Evolutionary conservation across 1,140 invertebrate species (phyloP).

Genomic region (Pygmarrhopalites habei): DNA sequence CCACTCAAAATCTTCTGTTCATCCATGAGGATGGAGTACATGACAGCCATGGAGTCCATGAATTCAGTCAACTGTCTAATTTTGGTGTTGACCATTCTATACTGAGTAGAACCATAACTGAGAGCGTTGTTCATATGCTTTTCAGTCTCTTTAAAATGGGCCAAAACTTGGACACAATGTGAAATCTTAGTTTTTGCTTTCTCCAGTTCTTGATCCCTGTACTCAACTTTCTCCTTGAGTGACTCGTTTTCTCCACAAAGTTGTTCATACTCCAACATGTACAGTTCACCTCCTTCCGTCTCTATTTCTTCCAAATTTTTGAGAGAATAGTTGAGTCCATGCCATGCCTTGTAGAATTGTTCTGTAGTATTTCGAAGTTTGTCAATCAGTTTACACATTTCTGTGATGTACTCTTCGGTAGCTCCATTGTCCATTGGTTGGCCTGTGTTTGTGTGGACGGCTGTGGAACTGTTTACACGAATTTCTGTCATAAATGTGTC

Average conservation of each 20-base stretch:
- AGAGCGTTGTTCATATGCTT: not conserved
- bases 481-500: not conserved
- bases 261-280: slow-evolving; percentile 10
- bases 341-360: not conserved
- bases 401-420: not conserved
- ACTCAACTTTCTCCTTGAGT: not conserved
- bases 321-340: not conserved
- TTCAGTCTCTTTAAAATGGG: slow-evolving; percentile 4
- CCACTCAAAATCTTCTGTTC: not conserved
- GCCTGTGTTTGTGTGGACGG: slow-evolving; percentile 6
- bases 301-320: slow-evolving; percentile 1
- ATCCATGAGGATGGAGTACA: not conserved
- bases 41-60: not conserved
- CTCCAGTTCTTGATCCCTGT: not conserved
- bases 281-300: not conserved
- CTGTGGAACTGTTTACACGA: not conserved
- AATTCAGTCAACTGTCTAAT: not conserved
- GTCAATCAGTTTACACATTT: not conserved
- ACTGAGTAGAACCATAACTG: not conserved
- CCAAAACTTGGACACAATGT: not conserved
- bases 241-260: not conserved
- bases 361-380: not conserved
- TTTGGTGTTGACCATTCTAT: not conserved
- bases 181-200: slow-evolving; percentile 4
- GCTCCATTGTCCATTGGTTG: slow-evolving; percentile 5